Base-by-base conservation (phyloP, 2,797 vertebrate species). In the Enteromius anoplus region DNA sequence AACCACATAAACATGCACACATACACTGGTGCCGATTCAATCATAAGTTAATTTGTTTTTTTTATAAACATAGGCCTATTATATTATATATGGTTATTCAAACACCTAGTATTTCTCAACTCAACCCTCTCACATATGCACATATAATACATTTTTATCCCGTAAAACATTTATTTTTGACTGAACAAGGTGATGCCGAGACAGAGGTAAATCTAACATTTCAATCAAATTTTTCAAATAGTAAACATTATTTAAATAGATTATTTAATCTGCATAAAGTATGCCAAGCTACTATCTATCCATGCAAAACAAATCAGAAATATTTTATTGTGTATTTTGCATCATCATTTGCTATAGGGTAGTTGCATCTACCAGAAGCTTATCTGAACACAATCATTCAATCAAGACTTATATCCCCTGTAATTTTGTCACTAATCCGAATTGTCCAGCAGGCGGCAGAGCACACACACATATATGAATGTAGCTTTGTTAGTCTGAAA, bases 371-470 rank as follows among this genome's bases (percentile, higher is more conserved):
- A 32, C 29, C 11, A 75, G 49, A 73, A 37, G 3, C 29, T 12
- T 53, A 37, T 37, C 1, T 26, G 26, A 71, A 49, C 26, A 37
- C 58, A 23, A 60, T 40, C 2, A 15, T 11, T 55, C 53, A 75
- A 2, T 58, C 72, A 32, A 37, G 53, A 37, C 45, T 51, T n/a
- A n/a, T 21, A 51, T 32, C 17, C 4, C 23, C 45, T 19, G 47
- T 12, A 6, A 72, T 58, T 58, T 23, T 14, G 19, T 40, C 72
- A 40, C 51, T 10, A 40, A 37, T 76, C 15, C 37, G 3, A 14
- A 14, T 77, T 26, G 75, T 11, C 80, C 80, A 65, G 42, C 70
- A 75, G 70, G 73, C 75, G 80, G 70, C 58, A 40, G 29, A 53
- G 69, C 21, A 65, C 71, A 65, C 80, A 51, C 40, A 64, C 23